Evolutionary conservation across 2,888 invertebrate genomes (phyloP), one percentile per base, ranked within the genome.

Genomic region (Frankliniella intonsa): DNA sequence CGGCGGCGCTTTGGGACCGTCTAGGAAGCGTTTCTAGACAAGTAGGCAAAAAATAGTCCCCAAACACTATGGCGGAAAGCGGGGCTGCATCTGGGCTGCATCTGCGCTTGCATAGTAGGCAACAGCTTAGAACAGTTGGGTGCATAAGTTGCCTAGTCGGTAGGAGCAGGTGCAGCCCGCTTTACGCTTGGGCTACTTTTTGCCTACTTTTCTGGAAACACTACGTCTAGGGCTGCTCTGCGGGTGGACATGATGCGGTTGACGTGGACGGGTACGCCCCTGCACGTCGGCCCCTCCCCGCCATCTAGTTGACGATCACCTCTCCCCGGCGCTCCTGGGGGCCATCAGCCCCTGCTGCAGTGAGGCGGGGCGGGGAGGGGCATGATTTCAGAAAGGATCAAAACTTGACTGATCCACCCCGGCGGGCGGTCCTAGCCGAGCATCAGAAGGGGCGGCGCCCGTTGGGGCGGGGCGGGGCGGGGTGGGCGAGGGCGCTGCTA

Each of bases 351-450:
- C 38, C 38, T 38, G 38, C 38, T 38, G 38, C 38, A 38, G 38
- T 38, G 38, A 38, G 38, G 38, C 38, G 38, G 3, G 38, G 38
- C 2, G 38, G 38, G 38, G 38, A 2, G 38, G 22, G 69, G 69
- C 69, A 76, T 76, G 69, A 76, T 76, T 76, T 76, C 69, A 76
- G 69, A 76, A 76, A 76, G 69, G 69, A 76, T 76, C 69, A 76
- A 76, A 76, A 76, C 69, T 76, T 76, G 69, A 76, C 69, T 76
- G 69, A 76, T 76, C 69, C 69, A 76, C 69, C 22, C 38, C 38
- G 38, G 38, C 38, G 69, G 69, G 69, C 25, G 69, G 62, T 38
- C 38, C 38, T 2, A 38, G 38, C 38, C 38, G 38, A 38, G 38
- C 38, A 38, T 5, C 38, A 38, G 38, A 38, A 5, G 38, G 38